Evolutionary conservation across 2,888 invertebrate genomes (phyloP), one percentile per base, ranked within the genome.

Genomic region (Liodrosophila aerea): DNA sequence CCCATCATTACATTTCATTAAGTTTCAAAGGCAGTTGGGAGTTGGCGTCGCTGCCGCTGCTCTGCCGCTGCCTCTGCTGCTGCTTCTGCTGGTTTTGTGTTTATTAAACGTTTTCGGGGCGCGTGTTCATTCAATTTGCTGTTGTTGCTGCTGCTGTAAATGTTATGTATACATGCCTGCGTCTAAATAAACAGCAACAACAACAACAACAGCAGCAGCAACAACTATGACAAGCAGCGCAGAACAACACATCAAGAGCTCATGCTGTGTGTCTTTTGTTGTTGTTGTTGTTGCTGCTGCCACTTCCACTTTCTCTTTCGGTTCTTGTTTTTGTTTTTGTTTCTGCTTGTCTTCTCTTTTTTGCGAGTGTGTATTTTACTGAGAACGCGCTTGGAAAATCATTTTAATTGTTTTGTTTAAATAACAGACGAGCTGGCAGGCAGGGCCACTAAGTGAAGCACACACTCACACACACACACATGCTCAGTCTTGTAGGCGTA

Each of bases 331-430:
- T 11, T 47, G 15, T 11, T 51, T 7, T 22, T 45, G 2, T n/a
- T n/a, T n/a, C 13, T 27, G 27, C 8, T 34, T 11, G 22, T 37
- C n/a, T n/a, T n/a, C n/a, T n/a, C 13, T 13, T 7, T 27, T 39
- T 37, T 22, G 34, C 36, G n/a, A n/a, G 22, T 22, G 5, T 50
- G 40, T 36, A 37, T 73, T 54, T 9, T 39, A 50, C 36, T n/a
- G 36, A 29, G 43, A 57, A 68, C 54, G 61, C 64, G 60, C 60
- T 61, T 63, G 71, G 64, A 74, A 82, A 80, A 80, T 86, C 83
- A 77, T 85, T 86, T 86, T 80, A 86, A 80, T 80, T 86, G 86
- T 85, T 86, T 67, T 86, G 86, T 85, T 80, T 85, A 78, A 78
- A 86, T 84, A 86, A 77, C 64, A 85, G 61, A 68, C 64, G 56